Conservation (phyloP, 2,888 invertebrate species). For the Microctonus hyperodae region DNA sequence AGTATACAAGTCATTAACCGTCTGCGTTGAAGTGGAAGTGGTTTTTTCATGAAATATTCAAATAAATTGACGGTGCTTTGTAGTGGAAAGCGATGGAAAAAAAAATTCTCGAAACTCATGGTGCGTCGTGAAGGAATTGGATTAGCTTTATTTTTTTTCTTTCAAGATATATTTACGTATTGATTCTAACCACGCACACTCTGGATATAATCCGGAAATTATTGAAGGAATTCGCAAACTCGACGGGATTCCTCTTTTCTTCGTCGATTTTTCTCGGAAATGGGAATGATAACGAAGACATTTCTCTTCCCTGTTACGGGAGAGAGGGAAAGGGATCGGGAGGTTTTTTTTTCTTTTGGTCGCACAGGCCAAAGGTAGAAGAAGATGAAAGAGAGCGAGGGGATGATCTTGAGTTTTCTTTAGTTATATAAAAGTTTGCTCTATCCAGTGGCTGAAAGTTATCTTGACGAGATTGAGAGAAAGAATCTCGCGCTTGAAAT, state of each 20-base stretch:
- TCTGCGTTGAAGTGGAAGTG: neutral
- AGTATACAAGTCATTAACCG: conserved; percentile 14
- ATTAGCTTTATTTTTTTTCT: conserved; percentile 4
- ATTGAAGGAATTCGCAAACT: conserved; percentile 35
- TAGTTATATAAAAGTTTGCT: conserved; percentile 37
- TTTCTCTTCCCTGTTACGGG: conserved; percentile 26
- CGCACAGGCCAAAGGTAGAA: neutral
- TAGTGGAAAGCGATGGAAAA: neutral
- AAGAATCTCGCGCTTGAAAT: conserved; percentile 1
- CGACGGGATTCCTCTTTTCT: conserved; percentile 19
- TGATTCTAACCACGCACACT: conserved; percentile 22
- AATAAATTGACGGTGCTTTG: neutral
- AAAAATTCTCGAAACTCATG: neutral
- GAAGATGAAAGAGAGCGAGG: neutral
- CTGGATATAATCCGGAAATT: conserved; percentile 33
- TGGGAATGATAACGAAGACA: conserved; percentile 41
- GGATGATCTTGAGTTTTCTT: neutral
- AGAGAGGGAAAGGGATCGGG: conserved; percentile 27
- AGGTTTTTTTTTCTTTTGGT: conserved; percentile 31
- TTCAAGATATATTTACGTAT: conserved; percentile 6
- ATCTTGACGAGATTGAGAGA: conserved; percentile 29
- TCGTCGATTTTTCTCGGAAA: conserved; percentile 36
- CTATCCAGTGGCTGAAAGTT: conserved; percentile 29
- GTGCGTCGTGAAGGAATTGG: neutral
- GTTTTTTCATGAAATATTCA: neutral